A percentile compares a stretch with the other conserved stretches of the same genome.
phyloP scores from a whole-genome alignment of 2,888 invertebrate species.

The Epinotia bilunana region DNA sequence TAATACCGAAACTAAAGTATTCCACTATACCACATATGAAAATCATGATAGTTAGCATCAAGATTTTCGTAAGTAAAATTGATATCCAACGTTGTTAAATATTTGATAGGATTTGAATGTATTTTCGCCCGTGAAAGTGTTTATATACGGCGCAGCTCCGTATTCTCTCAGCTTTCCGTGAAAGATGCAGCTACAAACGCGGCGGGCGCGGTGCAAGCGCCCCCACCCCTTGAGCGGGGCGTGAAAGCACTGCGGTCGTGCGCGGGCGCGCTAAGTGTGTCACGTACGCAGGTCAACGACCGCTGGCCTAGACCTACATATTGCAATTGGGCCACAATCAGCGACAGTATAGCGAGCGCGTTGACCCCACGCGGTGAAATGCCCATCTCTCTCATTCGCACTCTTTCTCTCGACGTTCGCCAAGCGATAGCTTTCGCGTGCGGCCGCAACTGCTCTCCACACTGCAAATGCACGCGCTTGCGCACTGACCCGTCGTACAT shows the following conservation, averaged over 20 bases:
- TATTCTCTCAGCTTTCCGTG: conserved; percentile 76
- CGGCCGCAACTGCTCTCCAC: conserved; percentile 41
- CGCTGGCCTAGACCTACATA: conserved; percentile 85
- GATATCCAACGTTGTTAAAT: no score
- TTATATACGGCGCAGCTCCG: conserved; percentile 55
- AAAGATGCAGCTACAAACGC: conserved; percentile 45
- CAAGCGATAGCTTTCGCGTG: conserved; percentile 73
- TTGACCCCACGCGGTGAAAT: conserved; percentile 83
- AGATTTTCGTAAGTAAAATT: no score
- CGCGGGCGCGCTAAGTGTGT: conserved; percentile 80
- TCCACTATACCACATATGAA: no score
- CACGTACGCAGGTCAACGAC: conserved; percentile 83
- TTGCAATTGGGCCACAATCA: conserved; percentile 83
- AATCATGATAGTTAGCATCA: no score
- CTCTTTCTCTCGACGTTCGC: conserved; percentile 79
- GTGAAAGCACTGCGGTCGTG: conserved; percentile 79
- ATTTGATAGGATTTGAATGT: conserved; percentile 8
- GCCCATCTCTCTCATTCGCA: conserved; percentile 81
- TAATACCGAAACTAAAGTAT: no score
- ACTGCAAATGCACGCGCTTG: conserved; percentile 19
- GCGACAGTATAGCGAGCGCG: conserved; percentile 82
- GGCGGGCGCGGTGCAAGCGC: conserved; percentile 52
- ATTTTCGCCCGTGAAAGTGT: conserved; percentile 44
- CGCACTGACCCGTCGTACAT: conserved; percentile 12
- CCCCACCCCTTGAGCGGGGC: conserved; percentile 72